Evolutionary conservation across 2,888 invertebrate genomes (phyloP), one percentile per base, ranked within the genome.

Genomic region (Laspeyria flexula): DNA sequence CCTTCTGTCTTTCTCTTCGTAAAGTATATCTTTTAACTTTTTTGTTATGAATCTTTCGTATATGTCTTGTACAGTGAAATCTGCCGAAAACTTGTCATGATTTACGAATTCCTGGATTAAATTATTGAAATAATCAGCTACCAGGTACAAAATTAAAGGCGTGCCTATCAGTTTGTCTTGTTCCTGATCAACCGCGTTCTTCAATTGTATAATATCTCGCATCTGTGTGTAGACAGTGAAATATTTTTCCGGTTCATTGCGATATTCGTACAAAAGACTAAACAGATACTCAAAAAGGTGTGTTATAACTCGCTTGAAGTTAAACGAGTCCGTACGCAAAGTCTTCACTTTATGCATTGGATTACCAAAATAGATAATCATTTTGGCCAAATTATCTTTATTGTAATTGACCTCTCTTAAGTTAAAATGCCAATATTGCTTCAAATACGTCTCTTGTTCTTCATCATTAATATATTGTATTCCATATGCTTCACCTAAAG

Each of bases 1-100:
- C 42, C 42, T 41, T 13, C 39, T 33, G 11, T 42, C 27, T 30
- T 61, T 61, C 13, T 55, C 53, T 38, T 50, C 15, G 7, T 52
- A 55, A 1, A 49, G 38, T 10, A 61, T 54, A n/a, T n/a, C n/a
- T 10, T 34, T 50, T 1, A 60, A 25, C 51, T 56, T 60, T 4
- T 42, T 48, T 23, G 44, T 39, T 6, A 47, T 38, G 13, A 54
- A 60, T 3, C 39, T 30, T 30, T 60, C 44, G n/a, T 60, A 60
- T 16, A 30, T 47, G 0, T 46, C 45, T 16, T 40, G 49, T 12
- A 46, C 6, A 3, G 41, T 33, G 6, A 60, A 18, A 34, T 57
- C 38, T 51, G 4, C 43, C 5, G 12, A 3, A 27, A 31, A 48
- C 43, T 13, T 44, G 43, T 37, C 41, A 3, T 27, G 25, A 1